phyloP scores from a whole-genome alignment of 2,797 vertebrate genomes.

The Artibeus jamaicensis region DNA sequence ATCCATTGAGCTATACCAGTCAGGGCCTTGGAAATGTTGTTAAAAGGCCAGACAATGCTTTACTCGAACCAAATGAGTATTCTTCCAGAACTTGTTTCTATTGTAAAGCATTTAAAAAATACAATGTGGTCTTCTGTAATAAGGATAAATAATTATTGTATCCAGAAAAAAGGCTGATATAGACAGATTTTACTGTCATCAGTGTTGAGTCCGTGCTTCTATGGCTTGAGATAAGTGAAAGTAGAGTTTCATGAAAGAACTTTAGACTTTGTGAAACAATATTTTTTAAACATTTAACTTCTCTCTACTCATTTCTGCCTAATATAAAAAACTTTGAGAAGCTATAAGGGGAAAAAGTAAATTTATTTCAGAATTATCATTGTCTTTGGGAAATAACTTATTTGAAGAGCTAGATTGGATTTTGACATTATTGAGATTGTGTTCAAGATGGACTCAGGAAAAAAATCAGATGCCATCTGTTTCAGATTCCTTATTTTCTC shows the following conservation, averaged over 20 bases:
- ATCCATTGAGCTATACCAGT: too few relatives aligned
- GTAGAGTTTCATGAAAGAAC: constrained; percentile 55
- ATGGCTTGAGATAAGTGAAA: background rate
- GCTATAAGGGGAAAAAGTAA: background rate
- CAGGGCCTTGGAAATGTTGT: constrained; percentile 51
- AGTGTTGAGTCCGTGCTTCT: constrained; percentile 22
- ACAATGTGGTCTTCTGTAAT: constrained; percentile 37
- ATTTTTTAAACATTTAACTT: constrained; percentile 54
- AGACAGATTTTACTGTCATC: constrained; percentile 15
- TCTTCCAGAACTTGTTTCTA: constrained; percentile 35
- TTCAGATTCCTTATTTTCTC: constrained; percentile 51
- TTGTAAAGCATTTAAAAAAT: constrained; percentile 11
- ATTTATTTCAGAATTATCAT: constrained; percentile 68
- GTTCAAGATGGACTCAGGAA: constrained; percentile 70
- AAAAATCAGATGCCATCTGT: constrained; percentile 72
- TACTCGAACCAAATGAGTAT: constrained; percentile 31
- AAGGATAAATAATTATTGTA: constrained; percentile 22
- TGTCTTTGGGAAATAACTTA: constrained; percentile 68
- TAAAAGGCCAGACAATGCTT: background rate
- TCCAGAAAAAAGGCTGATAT: background rate
- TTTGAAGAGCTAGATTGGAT: constrained; percentile 67
- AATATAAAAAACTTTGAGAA: constrained; percentile 51
- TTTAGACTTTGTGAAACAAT: constrained; percentile 45
- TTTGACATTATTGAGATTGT: constrained; percentile 71
- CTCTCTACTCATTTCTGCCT: constrained; percentile 26